Evolutionary conservation across 2,888 invertebrate genomes (phyloP).

Genomic region (Gasteruption jaculator): DNA sequence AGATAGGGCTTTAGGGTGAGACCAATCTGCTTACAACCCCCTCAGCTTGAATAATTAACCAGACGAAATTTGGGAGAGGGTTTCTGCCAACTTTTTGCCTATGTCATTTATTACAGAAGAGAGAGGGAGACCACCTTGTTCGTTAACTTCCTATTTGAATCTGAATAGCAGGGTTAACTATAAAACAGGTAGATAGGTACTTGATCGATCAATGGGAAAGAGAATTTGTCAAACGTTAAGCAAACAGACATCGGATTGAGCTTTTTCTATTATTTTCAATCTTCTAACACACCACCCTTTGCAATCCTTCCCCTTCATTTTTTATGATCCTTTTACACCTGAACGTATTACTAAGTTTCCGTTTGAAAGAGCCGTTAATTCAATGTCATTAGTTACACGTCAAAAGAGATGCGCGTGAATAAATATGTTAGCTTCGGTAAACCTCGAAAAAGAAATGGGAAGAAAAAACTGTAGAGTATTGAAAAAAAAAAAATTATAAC

Average conservation of each 20-base stretch:
- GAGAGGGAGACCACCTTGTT: constrained; percentile 46
- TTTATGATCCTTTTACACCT: no score
- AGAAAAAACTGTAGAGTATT: no score
- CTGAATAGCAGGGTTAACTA: constrained; percentile 35
- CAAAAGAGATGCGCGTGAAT: constrained; percentile 24
- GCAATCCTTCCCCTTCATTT: no score
- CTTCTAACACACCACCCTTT: no score
- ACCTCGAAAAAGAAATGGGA: no score
- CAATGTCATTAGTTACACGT: constrained; percentile 35
- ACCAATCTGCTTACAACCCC: constrained; percentile 51
- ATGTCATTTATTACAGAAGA: constrained; percentile 46
- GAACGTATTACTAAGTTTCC: no score
- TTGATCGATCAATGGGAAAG: constrained; percentile 30
- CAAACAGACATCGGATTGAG: no score
- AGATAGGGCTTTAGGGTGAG: constrained; percentile 45
- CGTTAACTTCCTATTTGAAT: constrained; percentile 46
- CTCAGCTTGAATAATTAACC: constrained; percentile 51
- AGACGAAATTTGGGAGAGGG: constrained; percentile 23
- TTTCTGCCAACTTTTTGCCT: constrained; percentile 38
- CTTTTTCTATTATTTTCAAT: no score
- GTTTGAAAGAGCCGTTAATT: no score
- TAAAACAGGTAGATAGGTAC: no score
- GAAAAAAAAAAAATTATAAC: no score
- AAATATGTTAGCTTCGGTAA: constrained; percentile 33
- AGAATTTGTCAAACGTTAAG: constrained; percentile 28